Evolutionary conservation across 2,888 invertebrate genomes (phyloP), one percentile per base, ranked within the genome.

Genomic region (Drosophila borealis): DNA sequence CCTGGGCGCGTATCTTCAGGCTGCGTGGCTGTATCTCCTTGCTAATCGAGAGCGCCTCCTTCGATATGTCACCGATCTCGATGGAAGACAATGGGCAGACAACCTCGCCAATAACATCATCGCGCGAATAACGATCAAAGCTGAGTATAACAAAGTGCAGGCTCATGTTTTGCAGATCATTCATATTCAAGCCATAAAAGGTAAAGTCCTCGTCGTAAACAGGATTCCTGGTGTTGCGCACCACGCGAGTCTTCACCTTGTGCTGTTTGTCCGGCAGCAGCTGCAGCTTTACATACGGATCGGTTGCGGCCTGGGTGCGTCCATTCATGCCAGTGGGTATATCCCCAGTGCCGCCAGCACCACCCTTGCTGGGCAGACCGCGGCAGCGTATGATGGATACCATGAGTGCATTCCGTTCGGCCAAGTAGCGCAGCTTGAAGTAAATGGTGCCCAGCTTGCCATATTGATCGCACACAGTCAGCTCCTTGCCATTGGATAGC

Each of bases 131-230:
- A 91, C 98, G 96, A 93, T 99, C 98, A 93, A 98, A 99, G 93
- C 97, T 99, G 90, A 97, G 94, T 17, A 98, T 96, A 60, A 98
- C 97, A 92, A 98, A 98, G 93, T 98, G 98, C 56, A 98, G 94
- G 5, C 98, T 98, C 92, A 98, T 97, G 90, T 95, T 96, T 90
- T 96, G 94, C 67, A 98, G 94, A 92, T 98, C 98, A 90, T 96
- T 96, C 79, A 96, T 95, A 53, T 95, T 95, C 87, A 98, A 95
- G 60, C 99, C 99, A 91, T 98, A 99, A 94, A 99, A 99, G 1
- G 99, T 99, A 92, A 99, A 99, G 92, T 99, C 99, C 93, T 99
- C 99, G 90, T 99, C 99, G 93, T 99, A 99, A 2, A 98, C 96
- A 0, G 99, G 99, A 93, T 98, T 97, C 57, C 97, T 94, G 48